Conservation (phyloP, 2,888 invertebrate genomes). For the Yponomeuta malinellus region DNA sequence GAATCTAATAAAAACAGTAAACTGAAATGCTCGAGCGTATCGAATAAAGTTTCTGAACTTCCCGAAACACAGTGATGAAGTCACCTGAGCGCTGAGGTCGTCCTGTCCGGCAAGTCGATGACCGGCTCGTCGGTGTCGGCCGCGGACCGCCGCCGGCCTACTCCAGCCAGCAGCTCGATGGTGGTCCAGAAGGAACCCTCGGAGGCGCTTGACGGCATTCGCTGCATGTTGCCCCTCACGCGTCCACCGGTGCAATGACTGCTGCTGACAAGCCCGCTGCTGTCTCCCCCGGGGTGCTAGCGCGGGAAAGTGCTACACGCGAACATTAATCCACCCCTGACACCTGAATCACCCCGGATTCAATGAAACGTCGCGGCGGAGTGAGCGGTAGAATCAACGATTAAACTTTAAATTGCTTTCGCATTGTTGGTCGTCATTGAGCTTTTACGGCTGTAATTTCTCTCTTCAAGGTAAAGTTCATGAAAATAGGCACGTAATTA, state of each 20-base stretch:
- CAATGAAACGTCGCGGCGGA: constrained; percentile 26
- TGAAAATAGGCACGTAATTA: neutral
- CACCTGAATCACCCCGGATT: constrained; percentile 47
- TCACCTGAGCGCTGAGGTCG: constrained; percentile 59
- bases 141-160: constrained; percentile 65
- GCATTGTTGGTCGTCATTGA: constrained; percentile 2
- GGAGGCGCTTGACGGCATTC: constrained; percentile 57
- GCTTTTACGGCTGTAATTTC: neutral
- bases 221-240: constrained; percentile 55
- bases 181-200: constrained; percentile 78
- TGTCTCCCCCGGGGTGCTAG: constrained; percentile 32
- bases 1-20: neutral
- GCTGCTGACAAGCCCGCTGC: constrained; percentile 38
- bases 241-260: constrained; percentile 69
- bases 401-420: constrained; percentile 25
- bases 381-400: constrained; percentile 33
- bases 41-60: neutral
- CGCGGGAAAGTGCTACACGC: constrained; percentile 44
- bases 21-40: neutral
- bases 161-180: constrained; percentile 76
- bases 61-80: neutral
- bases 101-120: constrained; percentile 38
- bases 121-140: constrained; percentile 53
- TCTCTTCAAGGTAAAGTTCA: neutral
- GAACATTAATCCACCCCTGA: constrained; percentile 64